phyloP scores from a whole-genome alignment of 23 tunicate genomes.

The Trididemnum clinides region DNA sequence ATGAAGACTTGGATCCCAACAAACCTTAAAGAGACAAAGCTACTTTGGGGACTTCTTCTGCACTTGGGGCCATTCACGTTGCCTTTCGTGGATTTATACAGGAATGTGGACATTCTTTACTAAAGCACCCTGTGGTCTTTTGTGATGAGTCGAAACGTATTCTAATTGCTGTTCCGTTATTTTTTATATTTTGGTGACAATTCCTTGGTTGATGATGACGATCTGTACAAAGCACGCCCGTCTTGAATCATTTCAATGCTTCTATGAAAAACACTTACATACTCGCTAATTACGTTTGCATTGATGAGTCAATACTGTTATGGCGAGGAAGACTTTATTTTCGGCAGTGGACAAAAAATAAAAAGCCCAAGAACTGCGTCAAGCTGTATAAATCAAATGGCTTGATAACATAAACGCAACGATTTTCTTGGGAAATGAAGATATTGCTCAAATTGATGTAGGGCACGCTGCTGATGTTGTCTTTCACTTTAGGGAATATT shows the following conservation, averaged over 20 bases:
- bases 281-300: background rate
- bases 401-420: background rate
- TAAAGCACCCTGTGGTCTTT: background rate
- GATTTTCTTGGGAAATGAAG: background rate
- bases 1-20: background rate
- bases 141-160: background rate
- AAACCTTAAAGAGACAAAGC: background rate
- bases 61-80: background rate
- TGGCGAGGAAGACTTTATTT: too few species aligned
- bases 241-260: too few species aligned
- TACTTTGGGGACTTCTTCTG: background rate
- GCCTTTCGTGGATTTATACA: background rate
- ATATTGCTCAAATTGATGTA: background rate
- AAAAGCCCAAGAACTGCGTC: too few species aligned
- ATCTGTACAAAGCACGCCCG: too few species aligned
- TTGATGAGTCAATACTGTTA: too few species aligned
- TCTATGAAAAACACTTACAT: too few species aligned
- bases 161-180: too few species aligned
- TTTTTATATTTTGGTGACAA: too few species aligned
- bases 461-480: background rate
- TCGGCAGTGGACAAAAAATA: too few species aligned
- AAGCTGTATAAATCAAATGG: background rate
- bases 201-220: too few species aligned
- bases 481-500: background rate
- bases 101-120: background rate